Evolutionary conservation across 2,888 invertebrate species (phyloP), one percentile per base, ranked within the genome.

Genomic region (Trichogramma evanescens): DNA sequence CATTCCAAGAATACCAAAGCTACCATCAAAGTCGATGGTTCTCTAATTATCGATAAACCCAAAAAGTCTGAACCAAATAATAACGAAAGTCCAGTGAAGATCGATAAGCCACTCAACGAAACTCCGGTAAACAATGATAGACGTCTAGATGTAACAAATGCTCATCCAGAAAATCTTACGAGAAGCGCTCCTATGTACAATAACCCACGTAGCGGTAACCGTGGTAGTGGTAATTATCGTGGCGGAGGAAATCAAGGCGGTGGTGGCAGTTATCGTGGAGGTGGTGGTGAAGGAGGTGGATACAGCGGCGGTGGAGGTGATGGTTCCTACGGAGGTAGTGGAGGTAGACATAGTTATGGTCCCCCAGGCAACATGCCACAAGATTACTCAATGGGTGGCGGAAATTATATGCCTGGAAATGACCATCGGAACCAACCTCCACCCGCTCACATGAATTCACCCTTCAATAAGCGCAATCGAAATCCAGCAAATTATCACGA

Each of bases 141-240:
- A 3, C 72, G 75, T 0, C 41, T 75, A 7, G 72, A 76, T 59
- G 45, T 72, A 3, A 70, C 71, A 0, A 71, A 67, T 13, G 67
- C 75, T 0, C 71, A 73, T 65, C 69, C 74, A 1, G 70, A 67
- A 13, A 72, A 77, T 7, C 8, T 65, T 5, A 70, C 78, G 1
- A 78, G 76, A 39, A 81, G 85, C 71, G 83, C 82, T 9, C 88
- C 89, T 0, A 81, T 86, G 72, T 86, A 87, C 72, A 85, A 86
- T 38, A 85, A 84, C 6, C 81, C 83, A 56, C 82, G 82, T 3
- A 79, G 81, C 4, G 78, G 81, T 48, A 67, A 66, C 4, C 56
- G 56, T 7, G 68, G 70, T 48, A 67, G 70, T 50, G 59, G 76
- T 50, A 68, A 73, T 0, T 70, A 71, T 56, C 73, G 73, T 56